Evolutionary conservation across 2,113 vertebrate genomes (phyloP), one percentile per base, ranked within the genome.

Genomic region (Anolis carolinensis): DNA sequence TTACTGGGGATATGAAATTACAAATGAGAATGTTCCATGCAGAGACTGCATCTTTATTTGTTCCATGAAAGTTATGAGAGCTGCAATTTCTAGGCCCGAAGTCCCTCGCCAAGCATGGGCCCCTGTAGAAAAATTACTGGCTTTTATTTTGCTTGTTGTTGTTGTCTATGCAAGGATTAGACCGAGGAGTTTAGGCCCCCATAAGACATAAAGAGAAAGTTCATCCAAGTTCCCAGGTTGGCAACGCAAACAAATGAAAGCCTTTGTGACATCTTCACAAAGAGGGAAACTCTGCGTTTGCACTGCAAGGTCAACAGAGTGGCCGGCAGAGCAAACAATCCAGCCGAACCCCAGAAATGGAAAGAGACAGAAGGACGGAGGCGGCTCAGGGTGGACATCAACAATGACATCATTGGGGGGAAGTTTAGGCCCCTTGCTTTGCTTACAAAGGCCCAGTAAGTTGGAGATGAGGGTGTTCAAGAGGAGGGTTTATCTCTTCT

Each of bases 261-360:
- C 90, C 93, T 95, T 95, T 94, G 91, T 95, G 95, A 96, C 96
- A 96, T 95, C 91, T 94, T 90, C 92, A 96, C 93, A 96, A 95
- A 95, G 91, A 93, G 91, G 79, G 92, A 92, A 90, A 23, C 87
- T 86, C 88, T 92, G 83, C 91, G 94, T 90, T 94, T 94, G 91
- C 90, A 92, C 88, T 90, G 86, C 89, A 95, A 94, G 90, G 93
- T 95, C 93, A 96, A 94, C 90, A 95, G 80, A 55, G 76, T 30
- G 89, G 84, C 52, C 83, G 88, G 88, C 92, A 96, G 91, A 94
- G 95, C 94, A 96, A 96, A 96, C 93, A 96, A 95, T 92, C 82
- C 90, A 83, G 34, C 21, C 90, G 91, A 91, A 89, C 84, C 70
- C 87, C 13, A 1, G 82, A 91, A 94, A 94, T 48, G 68, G 76